Conservation (phyloP, 2,797 vertebrate species). For the Alfaro cultratus region DNA sequence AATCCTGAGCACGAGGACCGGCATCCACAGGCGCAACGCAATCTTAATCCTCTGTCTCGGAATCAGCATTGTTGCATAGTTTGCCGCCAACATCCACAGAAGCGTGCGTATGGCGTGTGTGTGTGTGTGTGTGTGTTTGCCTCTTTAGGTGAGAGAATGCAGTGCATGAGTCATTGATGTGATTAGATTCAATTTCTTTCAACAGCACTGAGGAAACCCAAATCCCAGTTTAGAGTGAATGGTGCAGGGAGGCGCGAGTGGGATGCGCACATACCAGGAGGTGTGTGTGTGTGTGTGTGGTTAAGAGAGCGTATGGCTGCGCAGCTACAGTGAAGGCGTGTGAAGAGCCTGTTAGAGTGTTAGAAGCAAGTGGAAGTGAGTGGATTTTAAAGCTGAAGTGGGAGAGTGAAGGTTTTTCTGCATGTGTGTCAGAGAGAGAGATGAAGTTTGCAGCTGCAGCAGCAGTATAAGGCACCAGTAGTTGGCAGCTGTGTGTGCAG, state of each 20-base stretch:
- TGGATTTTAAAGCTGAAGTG: conserved; percentile 25
- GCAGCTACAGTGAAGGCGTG: conserved; percentile 8
- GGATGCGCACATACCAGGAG: neutral
- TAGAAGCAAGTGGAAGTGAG: conserved; percentile 26
- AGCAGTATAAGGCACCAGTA: conserved; percentile 63
- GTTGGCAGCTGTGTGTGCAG: conserved; percentile 48
- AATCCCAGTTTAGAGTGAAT: neutral
- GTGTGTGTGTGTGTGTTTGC: neutral
- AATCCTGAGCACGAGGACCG: conserved; percentile 94
- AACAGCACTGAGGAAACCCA: neutral
- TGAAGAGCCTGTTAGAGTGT: conserved; percentile 24
- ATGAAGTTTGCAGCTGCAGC: conserved; percentile 40
- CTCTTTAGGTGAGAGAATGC: neutral
- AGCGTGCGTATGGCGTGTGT: neutral
- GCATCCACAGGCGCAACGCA: conserved; percentile 93
- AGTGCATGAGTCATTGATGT: neutral
- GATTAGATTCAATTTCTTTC: neutral
- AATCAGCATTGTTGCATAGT: conserved; percentile 83
- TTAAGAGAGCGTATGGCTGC: neutral
- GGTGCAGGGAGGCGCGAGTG: neutral
- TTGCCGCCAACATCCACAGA: conserved; percentile 13
- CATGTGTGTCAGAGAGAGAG: conserved; percentile 10
- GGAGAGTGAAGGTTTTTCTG: conserved; percentile 15
- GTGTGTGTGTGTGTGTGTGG: conserved; percentile 19
- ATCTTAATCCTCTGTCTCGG: conserved; percentile 94